Evolutionary conservation across 2,113 vertebrate genomes (phyloP).

Genomic region (Grammomys dolichurus): DNA sequence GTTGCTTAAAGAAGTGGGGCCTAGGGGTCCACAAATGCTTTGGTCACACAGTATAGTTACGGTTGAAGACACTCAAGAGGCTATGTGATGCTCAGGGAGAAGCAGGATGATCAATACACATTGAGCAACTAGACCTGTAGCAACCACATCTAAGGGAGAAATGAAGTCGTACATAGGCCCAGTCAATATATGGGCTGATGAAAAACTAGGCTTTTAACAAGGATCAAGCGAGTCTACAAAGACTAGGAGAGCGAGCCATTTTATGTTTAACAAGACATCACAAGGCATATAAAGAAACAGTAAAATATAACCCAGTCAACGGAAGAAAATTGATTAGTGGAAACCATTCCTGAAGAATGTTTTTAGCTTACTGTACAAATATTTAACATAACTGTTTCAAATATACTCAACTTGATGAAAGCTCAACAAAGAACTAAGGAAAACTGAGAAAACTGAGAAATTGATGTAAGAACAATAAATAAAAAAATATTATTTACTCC

Average conservation of each 20-base stretch:
- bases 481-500: background rate
- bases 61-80: background rate
- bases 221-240: background rate
- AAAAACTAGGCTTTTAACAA: background rate
- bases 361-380: background rate
- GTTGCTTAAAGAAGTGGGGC: background rate
- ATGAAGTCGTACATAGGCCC: background rate
- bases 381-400: background rate
- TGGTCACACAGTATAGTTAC: background rate
- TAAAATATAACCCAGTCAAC: background rate
- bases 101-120: background rate
- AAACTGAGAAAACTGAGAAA: background rate
- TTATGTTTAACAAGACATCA: background rate
- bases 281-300: background rate
- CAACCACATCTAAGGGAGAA: background rate
- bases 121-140: background rate
- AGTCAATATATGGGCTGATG: background rate
- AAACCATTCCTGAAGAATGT: background rate
- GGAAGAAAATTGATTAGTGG: background rate
- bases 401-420: background rate
- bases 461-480: background rate
- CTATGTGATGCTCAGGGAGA: background rate
- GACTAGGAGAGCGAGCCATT: background rate
- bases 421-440: background rate
- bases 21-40: background rate